Evolutionary conservation across 1,140 invertebrate genomes (phyloP).

Genomic region (Aporrectodea caliginosa): DNA sequence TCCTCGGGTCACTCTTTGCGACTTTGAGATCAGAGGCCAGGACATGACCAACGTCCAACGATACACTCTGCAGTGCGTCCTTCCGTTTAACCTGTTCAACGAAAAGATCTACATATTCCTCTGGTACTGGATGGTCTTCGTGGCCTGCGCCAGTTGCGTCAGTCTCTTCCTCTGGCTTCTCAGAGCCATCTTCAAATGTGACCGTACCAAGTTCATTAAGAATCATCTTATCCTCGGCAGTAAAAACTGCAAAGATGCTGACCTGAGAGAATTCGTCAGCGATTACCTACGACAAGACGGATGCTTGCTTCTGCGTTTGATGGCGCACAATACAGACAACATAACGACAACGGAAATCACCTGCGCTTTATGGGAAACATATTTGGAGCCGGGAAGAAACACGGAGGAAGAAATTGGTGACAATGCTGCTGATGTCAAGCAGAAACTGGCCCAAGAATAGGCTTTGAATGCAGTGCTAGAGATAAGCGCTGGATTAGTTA

Average conservation of each 20-base stretch:
- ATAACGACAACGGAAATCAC: conserved; percentile 47
- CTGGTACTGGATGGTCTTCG: too few species aligned
- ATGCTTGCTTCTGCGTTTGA: conserved; percentile 43
- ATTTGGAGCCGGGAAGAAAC: too few species aligned
- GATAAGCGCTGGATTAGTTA: too few species aligned
- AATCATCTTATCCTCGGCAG: conserved; percentile 26
- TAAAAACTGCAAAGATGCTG: not conserved
- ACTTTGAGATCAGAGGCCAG: conserved; percentile 58
- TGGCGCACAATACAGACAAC: conserved; percentile 50
- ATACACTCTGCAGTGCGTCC: conserved; percentile 41
- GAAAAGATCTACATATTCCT: too few species aligned
- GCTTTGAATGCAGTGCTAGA: too few species aligned
- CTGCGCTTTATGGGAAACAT: conserved; percentile 43
- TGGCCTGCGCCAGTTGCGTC: conserved; percentile 30
- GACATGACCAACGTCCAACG: too few species aligned
- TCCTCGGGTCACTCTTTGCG: conserved; percentile 62
- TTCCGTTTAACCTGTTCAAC: too few species aligned
- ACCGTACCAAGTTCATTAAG: conserved; percentile 21
- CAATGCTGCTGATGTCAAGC: too few species aligned
- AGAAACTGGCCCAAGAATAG: too few species aligned
- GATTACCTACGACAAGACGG: conserved; percentile 47
- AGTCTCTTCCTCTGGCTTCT: conserved; percentile 28
- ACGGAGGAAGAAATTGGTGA: too few species aligned
- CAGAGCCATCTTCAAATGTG: not conserved
- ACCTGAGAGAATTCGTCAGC: conserved; percentile 2